phyloP scores from a whole-genome alignment of 2,797 vertebrate species.

The Lagodon rhomboides region DNA sequence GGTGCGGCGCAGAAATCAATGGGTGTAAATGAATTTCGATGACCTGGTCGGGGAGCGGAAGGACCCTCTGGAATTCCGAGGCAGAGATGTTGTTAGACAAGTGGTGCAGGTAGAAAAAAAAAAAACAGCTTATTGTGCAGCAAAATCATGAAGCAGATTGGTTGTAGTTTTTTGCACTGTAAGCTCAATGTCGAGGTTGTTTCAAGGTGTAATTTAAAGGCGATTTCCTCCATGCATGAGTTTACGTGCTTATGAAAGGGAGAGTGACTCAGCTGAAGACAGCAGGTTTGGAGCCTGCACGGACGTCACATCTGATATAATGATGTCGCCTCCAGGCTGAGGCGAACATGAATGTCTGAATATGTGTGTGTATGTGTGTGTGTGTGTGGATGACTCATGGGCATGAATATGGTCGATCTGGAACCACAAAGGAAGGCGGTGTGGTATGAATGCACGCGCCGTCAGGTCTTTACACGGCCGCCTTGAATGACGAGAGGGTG shows the following conservation, averaged over 20 bases:
- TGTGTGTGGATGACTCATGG: constrained; percentile 34
- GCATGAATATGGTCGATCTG: constrained; percentile 18
- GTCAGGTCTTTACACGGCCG: constrained; percentile 6
- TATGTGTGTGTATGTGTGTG: constrained; percentile 3
- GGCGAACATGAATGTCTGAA: constrained; percentile 11
- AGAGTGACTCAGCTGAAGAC: not conserved
- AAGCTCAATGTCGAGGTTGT: not conserved
- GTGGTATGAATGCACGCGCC: constrained; percentile 1
- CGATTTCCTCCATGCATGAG: not conserved
- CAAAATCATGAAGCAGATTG: constrained; percentile 10
- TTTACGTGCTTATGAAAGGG: not conserved
- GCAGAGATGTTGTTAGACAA: not conserved
- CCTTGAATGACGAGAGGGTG: constrained; percentile 22
- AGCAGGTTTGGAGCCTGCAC: constrained; percentile 10
- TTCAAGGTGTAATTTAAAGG: not conserved
- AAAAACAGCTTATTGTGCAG: not conserved
- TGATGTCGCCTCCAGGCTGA: constrained; percentile 9
- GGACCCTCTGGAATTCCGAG: constrained; percentile 17
- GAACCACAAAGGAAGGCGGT: constrained; percentile 31
- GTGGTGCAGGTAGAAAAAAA: not conserved
- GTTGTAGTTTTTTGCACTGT: not conserved
- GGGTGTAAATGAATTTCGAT: constrained; percentile 43
- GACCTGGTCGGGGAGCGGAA: constrained; percentile 30
- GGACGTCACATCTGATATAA: constrained; percentile 8
- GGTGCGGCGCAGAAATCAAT: constrained; percentile 53